These are phyloP conservation scores for Microplitis demolitor DNA, from an alignment of 1,140 invertebrate genomes.

Conservation along the genomic window DNA sequence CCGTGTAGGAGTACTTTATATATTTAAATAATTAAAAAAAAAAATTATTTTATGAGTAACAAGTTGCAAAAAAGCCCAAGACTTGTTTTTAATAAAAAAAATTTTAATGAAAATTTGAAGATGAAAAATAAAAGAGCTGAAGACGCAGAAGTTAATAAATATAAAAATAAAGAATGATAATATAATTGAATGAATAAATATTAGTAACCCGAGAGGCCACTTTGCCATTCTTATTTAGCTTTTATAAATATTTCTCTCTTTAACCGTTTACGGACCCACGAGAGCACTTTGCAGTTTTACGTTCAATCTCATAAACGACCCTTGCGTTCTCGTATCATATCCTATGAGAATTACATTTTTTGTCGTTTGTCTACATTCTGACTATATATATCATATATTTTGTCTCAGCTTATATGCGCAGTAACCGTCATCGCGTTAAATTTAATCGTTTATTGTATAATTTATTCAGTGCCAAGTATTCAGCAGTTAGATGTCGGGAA, in stretches of 20 bases:
- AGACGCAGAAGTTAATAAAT: neutral
- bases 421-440: neutral
- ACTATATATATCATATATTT: neutral
- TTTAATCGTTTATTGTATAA: too few relatives aligned
- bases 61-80: too few relatives aligned
- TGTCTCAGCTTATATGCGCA: too few relatives aligned
- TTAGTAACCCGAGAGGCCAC: neutral
- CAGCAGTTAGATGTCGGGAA: too few relatives aligned
- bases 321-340: neutral
- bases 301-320: slow-evolving; percentile 12
- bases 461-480: too few relatives aligned
- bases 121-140: neutral
- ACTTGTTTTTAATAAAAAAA: too few relatives aligned
- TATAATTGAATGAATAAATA: neutral
- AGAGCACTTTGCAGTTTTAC: slow-evolving; percentile 15
- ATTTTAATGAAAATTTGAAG: too few relatives aligned
- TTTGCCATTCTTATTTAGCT: neutral
- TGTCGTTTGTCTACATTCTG: neutral
- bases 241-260: neutral
- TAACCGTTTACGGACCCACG: neutral
- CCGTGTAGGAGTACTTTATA: too few relatives aligned
- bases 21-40: too few relatives aligned
- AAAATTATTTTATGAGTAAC: too few relatives aligned
- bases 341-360: neutral
- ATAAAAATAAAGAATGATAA: neutral